Evolutionary conservation across 2,797 vertebrate genomes (phyloP).

Genomic region (Neopelma chrysocephalum): DNA sequence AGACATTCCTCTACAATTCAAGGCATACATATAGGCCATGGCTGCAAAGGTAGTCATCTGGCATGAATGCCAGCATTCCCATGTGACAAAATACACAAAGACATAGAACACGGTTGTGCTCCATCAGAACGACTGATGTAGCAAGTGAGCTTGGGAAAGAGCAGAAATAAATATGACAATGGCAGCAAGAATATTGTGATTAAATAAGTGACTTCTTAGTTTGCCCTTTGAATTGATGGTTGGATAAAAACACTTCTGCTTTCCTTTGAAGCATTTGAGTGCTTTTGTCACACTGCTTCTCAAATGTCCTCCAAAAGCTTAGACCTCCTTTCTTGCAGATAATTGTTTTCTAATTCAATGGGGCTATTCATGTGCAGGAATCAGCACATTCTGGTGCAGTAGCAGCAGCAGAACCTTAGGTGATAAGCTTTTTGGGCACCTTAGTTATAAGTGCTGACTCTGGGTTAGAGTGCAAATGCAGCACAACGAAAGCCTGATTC

Average conservation of each 20-base stretch:
- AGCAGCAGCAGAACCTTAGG: background rate
- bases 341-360: background rate
- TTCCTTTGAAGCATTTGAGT: background rate
- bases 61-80: background rate
- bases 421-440: background rate
- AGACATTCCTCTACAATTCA: background rate
- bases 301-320: background rate
- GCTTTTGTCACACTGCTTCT: background rate
- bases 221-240: background rate
- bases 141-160: background rate
- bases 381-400: background rate
- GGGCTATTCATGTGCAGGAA: background rate
- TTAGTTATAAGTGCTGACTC: background rate
- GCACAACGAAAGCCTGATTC: background rate
- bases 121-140: background rate
- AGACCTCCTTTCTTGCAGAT: background rate
- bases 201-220: background rate
- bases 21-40: background rate
- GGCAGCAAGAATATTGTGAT: background rate
- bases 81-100: background rate
- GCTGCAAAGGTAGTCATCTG: background rate
- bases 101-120: fast-evolving
- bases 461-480: background rate
- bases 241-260: background rate
- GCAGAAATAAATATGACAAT: background rate